Evolutionary conservation across 1,140 invertebrate genomes (phyloP).

Genomic region (Drosophila busckii): DNA sequence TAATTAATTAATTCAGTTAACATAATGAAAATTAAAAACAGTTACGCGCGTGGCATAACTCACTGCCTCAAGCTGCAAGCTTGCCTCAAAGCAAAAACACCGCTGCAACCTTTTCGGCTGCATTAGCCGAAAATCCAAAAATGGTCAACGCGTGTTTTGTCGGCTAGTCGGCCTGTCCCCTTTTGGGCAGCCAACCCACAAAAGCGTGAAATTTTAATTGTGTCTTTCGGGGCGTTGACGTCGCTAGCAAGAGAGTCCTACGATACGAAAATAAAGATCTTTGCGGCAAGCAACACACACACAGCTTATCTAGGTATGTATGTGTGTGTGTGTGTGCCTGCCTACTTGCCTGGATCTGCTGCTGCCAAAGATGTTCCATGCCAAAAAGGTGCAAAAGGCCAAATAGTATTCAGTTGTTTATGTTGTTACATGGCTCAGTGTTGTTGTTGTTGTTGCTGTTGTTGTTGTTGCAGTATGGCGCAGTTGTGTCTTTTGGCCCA

Average conservation of each 20-base stretch:
- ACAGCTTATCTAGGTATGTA: constrained; percentile 2
- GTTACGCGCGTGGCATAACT: constrained; percentile 59
- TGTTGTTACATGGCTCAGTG: constrained; percentile 69
- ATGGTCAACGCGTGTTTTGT: constrained; percentile 48
- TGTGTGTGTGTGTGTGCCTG: not conserved
- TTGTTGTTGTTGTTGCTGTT: constrained; percentile 16
- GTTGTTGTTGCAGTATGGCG: constrained; percentile 13
- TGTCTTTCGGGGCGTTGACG: constrained; percentile 72
- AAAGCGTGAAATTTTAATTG: constrained; percentile 75
- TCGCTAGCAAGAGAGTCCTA: constrained; percentile 36
- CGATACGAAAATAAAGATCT: constrained; percentile 72
- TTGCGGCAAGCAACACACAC: constrained; percentile 57
- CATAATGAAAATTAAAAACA: too few species aligned
- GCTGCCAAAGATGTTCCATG: constrained; percentile 65
- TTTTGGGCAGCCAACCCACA: constrained; percentile 35
- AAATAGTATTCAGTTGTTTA: constrained; percentile 75
- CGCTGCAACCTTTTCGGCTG: constrained; percentile 43
- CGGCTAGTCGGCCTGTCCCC: constrained; percentile 37
- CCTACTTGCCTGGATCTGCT: constrained; percentile 11
- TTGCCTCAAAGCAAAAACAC: constrained; percentile 59
- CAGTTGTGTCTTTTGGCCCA: constrained; percentile 45
- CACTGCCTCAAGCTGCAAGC: not conserved
- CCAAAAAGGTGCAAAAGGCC: constrained; percentile 75
- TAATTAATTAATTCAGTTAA: too few species aligned
- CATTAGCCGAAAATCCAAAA: constrained; percentile 40